phyloP scores from a whole-genome alignment of 1,140 invertebrate genomes.

The Cydia splendana region DNA sequence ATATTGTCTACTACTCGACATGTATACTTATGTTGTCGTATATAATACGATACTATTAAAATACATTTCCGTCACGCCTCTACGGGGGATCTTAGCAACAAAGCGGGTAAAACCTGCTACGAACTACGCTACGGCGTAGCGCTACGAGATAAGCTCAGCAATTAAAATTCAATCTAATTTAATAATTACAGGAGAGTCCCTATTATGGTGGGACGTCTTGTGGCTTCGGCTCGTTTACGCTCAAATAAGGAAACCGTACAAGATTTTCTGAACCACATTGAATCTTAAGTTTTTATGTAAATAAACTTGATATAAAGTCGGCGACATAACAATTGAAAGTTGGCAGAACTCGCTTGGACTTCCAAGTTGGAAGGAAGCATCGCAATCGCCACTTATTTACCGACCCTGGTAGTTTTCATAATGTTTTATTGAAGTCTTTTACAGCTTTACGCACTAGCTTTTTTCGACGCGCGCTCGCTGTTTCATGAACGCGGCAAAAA shows the following conservation, averaged over 20 bases:
- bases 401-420: background rate
- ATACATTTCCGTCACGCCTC: too few relatives aligned
- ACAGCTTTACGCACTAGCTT: background rate
- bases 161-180: background rate
- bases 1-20: background rate
- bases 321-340: slow-evolving; percentile 27
- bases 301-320: slow-evolving; percentile 4
- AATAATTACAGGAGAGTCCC: too few relatives aligned
- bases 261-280: background rate
- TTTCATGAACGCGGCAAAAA: background rate
- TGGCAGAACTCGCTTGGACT: slow-evolving; percentile 10
- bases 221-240: background rate
- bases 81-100: background rate
- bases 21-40: too few relatives aligned
- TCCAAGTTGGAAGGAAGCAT: slow-evolving; percentile 5
- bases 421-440: background rate
- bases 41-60: too few relatives aligned
- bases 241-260: background rate
- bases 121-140: background rate
- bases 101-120: background rate
- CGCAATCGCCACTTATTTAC: background rate
- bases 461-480: background rate
- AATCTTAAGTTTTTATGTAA: slow-evolving; percentile 10
- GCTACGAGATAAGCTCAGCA: background rate
- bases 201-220: background rate